A percentile compares a stretch with the other conserved stretches of the same genome.
phyloP scores from a whole-genome alignment of 1,140 invertebrate species.

The Cotesia vestalis region DNA sequence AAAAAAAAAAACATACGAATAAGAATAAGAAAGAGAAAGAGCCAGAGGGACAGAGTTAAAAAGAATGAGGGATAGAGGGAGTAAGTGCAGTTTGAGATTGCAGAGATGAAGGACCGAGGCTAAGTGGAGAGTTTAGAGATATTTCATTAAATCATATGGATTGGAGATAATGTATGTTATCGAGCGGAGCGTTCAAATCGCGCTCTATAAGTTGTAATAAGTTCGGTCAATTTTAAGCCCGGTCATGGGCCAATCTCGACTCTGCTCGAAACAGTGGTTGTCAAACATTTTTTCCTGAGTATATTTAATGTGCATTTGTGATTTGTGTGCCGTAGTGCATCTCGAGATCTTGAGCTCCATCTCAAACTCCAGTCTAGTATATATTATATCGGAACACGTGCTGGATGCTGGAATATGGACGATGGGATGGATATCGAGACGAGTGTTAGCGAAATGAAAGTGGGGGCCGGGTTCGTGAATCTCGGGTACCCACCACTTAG shows the following conservation, averaged over 20 bases:
- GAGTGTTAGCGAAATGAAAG: conserved; percentile 48
- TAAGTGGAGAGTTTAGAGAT: conserved; percentile 68
- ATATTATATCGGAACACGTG: no score
- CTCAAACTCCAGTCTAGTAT: no score
- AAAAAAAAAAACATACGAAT: no score
- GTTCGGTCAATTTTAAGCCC: conserved; percentile 64
- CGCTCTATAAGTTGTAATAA: conserved; percentile 68
- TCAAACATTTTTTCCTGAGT: conserved; percentile 42
- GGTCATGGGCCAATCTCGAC: conserved; percentile 57
- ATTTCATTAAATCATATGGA: conserved; percentile 69
- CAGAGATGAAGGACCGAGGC: conserved; percentile 53
- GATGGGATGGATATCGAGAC: conserved; percentile 35
- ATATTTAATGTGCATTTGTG: background rate
- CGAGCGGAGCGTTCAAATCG: conserved; percentile 65
- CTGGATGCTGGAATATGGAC: no score
- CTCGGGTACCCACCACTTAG: conserved; percentile 63
- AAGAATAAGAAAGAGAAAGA: no score
- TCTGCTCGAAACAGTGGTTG: conserved; percentile 52
- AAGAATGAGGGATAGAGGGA: conserved; percentile 3
- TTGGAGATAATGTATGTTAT: conserved; percentile 68
- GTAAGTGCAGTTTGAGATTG: conserved; percentile 13
- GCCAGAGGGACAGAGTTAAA: no score
- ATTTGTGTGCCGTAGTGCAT: conserved; percentile 23
- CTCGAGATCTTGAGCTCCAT: no score
- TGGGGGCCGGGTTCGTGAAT: conserved; percentile 37